These are phyloP conservation scores for Notamacropus eugenii DNA, from an alignment of 2,797 vertebrate species.

Conservation along the genomic window DNA sequence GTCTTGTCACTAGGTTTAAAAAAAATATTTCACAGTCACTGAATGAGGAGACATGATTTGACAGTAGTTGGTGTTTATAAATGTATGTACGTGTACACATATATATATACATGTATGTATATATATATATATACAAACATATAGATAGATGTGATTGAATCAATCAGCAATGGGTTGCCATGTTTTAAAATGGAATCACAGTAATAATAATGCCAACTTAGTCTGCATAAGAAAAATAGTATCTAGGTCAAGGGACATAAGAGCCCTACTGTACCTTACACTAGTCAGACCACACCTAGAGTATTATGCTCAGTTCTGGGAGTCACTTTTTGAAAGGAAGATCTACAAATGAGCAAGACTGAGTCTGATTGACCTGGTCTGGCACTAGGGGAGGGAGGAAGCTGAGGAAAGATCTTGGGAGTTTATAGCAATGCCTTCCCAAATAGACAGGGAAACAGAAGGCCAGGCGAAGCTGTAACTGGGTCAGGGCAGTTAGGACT, in stretches of 20 bases:
- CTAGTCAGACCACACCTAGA: background rate
- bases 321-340: background rate
- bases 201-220: background rate
- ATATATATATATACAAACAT: background rate
- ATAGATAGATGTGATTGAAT: background rate
- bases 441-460: background rate
- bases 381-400: background rate
- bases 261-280: background rate
- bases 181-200: background rate
- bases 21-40: background rate
- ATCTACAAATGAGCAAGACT: background rate
- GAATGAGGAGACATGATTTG: background rate
- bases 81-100: background rate
- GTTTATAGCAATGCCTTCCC: background rate
- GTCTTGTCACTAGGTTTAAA: slow-evolving; percentile 9
- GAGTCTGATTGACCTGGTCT: background rate
- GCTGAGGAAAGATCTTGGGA: background rate
- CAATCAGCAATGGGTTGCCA: background rate
- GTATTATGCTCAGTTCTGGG: background rate
- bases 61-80: background rate
- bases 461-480: background rate
- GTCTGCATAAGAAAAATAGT: background rate
- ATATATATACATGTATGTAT: background rate
- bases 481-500: background rate
- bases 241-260: background rate